phyloP scores from a whole-genome alignment of 2,797 vertebrate species.

The Coccyzus lansbergi region DNA sequence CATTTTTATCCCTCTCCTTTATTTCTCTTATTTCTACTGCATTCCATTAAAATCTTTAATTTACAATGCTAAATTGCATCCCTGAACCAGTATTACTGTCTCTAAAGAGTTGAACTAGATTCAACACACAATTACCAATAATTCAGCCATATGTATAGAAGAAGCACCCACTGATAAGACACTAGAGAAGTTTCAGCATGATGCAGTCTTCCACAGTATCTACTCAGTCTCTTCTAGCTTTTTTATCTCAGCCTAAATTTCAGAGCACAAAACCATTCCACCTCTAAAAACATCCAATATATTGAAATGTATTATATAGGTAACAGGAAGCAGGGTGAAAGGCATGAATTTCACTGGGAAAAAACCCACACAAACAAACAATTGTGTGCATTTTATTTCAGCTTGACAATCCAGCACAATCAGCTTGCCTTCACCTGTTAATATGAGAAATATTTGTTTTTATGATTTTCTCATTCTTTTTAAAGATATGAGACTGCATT shows the following conservation, averaged over 20 bases:
- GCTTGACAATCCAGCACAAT: background rate
- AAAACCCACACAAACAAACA: fast-evolving
- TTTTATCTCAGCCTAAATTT: background rate
- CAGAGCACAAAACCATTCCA: background rate
- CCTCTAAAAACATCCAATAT: background rate
- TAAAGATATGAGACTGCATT: background rate
- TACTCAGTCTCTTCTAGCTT: background rate
- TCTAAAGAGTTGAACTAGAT: background rate
- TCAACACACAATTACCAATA: background rate
- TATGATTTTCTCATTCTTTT: background rate
- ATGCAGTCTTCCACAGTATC: background rate
- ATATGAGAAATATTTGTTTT: background rate
- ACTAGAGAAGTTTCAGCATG: background rate
- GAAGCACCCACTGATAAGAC: background rate
- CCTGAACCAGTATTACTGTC: background rate
- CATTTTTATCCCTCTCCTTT: too few species aligned
- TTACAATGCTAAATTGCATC: too few species aligned
- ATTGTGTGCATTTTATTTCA: background rate
- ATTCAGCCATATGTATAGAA: background rate
- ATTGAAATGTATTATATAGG: background rate
- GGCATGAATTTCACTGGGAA: background rate
- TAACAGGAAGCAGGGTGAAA: background rate
- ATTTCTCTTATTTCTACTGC: too few species aligned
- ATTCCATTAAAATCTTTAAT: too few species aligned
- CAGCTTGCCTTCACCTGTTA: background rate